phyloP scores from a whole-genome alignment of 2,797 vertebrate genomes.

The Onychomys torridus region DNA sequence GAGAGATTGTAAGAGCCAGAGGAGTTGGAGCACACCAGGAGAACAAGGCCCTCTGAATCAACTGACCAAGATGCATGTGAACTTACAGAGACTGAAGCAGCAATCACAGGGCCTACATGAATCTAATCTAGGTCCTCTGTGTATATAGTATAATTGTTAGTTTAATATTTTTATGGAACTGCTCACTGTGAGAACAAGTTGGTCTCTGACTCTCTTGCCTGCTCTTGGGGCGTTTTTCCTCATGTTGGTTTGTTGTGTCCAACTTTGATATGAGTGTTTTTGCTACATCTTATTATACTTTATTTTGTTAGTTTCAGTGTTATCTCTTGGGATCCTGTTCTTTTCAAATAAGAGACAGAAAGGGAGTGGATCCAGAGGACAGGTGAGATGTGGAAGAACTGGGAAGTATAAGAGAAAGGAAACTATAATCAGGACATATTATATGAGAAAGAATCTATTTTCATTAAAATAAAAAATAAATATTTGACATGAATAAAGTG shows the following conservation, averaged over 20 bases:
- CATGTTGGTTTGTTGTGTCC: background rate
- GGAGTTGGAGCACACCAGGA: background rate
- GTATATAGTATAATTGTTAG: background rate
- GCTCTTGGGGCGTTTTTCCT: background rate
- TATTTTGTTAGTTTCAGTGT: background rate
- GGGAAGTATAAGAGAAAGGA: background rate
- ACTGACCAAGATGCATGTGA: background rate
- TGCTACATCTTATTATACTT: background rate
- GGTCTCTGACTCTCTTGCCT: background rate
- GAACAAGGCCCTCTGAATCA: background rate
- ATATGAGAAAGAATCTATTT: background rate
- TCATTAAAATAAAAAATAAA: background rate
- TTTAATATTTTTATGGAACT: background rate
- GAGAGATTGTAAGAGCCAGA: background rate
- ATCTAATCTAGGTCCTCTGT: too few relatives aligned
- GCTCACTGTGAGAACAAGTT: background rate
- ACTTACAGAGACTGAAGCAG: background rate
- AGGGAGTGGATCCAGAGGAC: background rate
- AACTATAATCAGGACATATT: background rate
- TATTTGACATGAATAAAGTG: background rate
- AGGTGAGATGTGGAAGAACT: fast-evolving
- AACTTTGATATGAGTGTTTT: background rate
- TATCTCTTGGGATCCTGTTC: background rate
- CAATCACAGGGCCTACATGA: background rate
- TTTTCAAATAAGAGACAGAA: background rate